Base-by-base conservation (phyloP, 2,113 vertebrate species). In the Phyllostomus hastatus region DNA sequence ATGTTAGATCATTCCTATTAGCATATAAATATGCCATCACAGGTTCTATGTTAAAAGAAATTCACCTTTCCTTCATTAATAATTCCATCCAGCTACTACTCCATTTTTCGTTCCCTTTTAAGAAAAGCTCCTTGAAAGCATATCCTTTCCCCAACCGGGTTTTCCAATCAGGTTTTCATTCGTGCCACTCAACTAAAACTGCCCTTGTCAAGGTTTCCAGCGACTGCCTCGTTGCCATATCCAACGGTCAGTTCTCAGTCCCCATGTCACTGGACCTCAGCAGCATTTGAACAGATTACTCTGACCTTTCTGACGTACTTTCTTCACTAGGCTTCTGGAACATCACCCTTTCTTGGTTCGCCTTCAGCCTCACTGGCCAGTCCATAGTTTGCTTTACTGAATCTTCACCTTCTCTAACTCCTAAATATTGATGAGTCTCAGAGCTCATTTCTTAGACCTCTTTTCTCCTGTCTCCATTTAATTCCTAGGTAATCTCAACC, bases 111-210 rank as follows among this genome's bases (percentile, higher is more conserved):
- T 20, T 46, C 20, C 89, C 16, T 5, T 59, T 90, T n/a, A 20
- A 81, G 80, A 48, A 54, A 73, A 86, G 38, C 66, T 90, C 86
- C 48, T 93, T 90, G 41, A 85, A 96, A 91, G 24, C 67, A 67
- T 87, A 57, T 59, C n/a, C n/a, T 91, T 67, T 69, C 52, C 50
- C 82, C 43, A 35, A 15, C 80, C 81, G 35, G 48, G 50, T 43
- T 80, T 66, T 83, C n/a, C 61, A 88, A 17, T 73, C 11, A 17
- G 26, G n/a, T 75, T 91, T 91, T 82, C 92, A 75, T 81, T 94
- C 67, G 9, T 87, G 61, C 82, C 48, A 19, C 59, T 61, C 64
- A 73, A 38, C 20, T 82, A 31, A 86, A 87, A 59, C 81, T 94
- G 33, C 67, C 57, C 4, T 91, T 46, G 46, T 83, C 48, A 70